Conservation (phyloP, 2,888 invertebrate species). For the Exephanes ischioxanthus region DNA sequence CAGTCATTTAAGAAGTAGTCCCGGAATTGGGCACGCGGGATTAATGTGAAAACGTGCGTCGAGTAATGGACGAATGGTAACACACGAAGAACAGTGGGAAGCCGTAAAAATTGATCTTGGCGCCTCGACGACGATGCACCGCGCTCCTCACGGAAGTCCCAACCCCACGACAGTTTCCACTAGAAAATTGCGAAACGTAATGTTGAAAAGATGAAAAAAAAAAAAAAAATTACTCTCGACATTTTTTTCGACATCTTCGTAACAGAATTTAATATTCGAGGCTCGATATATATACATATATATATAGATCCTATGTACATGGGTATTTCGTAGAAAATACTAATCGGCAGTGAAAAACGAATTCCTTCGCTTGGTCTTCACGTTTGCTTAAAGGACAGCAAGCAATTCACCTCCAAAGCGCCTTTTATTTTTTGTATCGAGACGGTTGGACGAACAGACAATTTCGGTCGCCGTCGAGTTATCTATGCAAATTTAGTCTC, state of each 20-base stretch:
- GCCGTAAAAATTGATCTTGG: constrained; percentile 73
- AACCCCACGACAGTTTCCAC: constrained; percentile 25
- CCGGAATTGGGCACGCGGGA: too few species aligned
- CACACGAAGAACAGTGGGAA: constrained; percentile 27
- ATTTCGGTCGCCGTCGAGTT: constrained; percentile 52
- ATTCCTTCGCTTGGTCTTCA: background rate
- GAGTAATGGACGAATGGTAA: constrained; percentile 23
- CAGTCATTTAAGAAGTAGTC: background rate
- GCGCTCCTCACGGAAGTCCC: constrained; percentile 28
- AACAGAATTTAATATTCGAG: too few species aligned
- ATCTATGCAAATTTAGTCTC: constrained; percentile 53
- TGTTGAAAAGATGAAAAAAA: background rate
- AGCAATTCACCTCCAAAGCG: background rate
- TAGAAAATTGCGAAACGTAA: background rate
- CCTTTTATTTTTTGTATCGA: background rate
- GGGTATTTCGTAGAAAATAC: too few species aligned
- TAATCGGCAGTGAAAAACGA: too few species aligned
- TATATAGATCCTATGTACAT: too few species aligned
- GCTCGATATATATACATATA: too few species aligned
- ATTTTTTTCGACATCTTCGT: too few species aligned
- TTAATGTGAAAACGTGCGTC: background rate
- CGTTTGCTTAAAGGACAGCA: background rate
- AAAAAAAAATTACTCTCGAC: background rate
- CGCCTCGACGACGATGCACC: constrained; percentile 52
- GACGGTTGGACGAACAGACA: background rate